phyloP scores from a whole-genome alignment of 1,140 invertebrate species.

The Pogonus chalceus region DNA sequence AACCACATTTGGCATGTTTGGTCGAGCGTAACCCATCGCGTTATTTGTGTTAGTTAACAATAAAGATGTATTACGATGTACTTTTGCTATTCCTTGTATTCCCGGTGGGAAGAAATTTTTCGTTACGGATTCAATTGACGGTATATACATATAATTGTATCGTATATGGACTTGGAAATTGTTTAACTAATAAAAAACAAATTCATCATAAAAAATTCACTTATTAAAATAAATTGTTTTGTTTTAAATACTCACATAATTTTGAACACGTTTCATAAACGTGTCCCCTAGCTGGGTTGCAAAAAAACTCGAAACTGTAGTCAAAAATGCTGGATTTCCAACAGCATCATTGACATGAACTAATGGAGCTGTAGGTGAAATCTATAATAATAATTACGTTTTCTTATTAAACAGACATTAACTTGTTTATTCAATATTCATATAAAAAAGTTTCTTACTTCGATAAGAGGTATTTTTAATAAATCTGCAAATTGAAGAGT shows the following conservation, averaged over 20 bases:
- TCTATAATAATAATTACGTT: background rate
- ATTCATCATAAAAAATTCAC: background rate
- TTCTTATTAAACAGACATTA: too few species aligned
- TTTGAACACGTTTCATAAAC: background rate
- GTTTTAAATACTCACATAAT: background rate
- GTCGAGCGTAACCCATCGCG: slow-evolving; percentile 55
- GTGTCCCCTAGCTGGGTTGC: background rate
- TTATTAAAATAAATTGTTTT: background rate
- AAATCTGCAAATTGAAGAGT: background rate
- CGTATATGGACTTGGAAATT: background rate
- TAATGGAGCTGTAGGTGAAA: background rate
- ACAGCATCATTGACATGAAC: background rate
- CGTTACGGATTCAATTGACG: background rate
- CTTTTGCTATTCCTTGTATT: background rate
- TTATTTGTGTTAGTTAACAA: background rate
- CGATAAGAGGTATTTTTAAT: background rate
- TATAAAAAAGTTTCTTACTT: background rate
- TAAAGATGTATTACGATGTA: background rate
- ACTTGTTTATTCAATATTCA: too few species aligned
- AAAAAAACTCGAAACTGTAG: background rate
- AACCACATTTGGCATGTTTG: slow-evolving; percentile 64
- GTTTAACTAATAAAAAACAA: background rate
- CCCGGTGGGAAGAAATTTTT: background rate
- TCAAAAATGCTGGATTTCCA: background rate
- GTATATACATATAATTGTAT: background rate